A percentile compares a stretch with the other conserved stretches of the same genome.
These are phyloP conservation scores for Hemaris fuciformis DNA, from an alignment of 2,888 invertebrate species.

Conservation along the genomic window DNA sequence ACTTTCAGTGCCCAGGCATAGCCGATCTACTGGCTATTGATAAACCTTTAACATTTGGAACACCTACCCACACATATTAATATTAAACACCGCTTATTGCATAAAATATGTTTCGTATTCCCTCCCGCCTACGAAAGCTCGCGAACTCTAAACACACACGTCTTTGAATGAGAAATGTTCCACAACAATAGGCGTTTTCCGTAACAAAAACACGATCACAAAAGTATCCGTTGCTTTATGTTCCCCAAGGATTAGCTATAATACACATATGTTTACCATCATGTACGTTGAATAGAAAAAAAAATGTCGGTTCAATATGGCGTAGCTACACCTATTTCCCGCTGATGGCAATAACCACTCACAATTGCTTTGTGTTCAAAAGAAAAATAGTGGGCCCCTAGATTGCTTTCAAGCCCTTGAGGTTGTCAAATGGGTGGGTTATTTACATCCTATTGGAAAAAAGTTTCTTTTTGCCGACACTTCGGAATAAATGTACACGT, in stretches of 20 bases:
- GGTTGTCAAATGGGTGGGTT: constrained; percentile 59
- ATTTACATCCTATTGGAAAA: constrained; percentile 62
- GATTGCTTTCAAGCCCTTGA: constrained; percentile 70
- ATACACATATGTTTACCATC: constrained; percentile 22
- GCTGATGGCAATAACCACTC: constrained; percentile 59
- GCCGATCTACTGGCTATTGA: no score
- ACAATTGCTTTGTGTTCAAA: constrained; percentile 71
- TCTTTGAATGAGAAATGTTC: not conserved
- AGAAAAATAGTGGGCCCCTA: constrained; percentile 59
- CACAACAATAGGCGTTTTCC: constrained; percentile 6
- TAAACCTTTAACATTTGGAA: not conserved
- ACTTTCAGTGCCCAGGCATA: no score
- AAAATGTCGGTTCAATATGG: constrained; percentile 41
- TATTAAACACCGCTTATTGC: no score
- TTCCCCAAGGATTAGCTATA: constrained; percentile 24
- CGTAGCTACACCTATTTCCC: constrained; percentile 49
- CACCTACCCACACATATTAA: no score
- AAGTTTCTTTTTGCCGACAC: constrained; percentile 44
- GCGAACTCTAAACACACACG: not conserved
- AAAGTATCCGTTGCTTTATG: constrained; percentile 12
- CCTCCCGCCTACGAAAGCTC: not conserved
- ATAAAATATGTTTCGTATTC: not conserved
- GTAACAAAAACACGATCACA: constrained; percentile 9
- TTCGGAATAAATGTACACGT: constrained; percentile 39
- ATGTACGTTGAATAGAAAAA: constrained; percentile 41